phyloP scores from a whole-genome alignment of 2,797 vertebrate genomes.

The Capromys pilorides region DNA sequence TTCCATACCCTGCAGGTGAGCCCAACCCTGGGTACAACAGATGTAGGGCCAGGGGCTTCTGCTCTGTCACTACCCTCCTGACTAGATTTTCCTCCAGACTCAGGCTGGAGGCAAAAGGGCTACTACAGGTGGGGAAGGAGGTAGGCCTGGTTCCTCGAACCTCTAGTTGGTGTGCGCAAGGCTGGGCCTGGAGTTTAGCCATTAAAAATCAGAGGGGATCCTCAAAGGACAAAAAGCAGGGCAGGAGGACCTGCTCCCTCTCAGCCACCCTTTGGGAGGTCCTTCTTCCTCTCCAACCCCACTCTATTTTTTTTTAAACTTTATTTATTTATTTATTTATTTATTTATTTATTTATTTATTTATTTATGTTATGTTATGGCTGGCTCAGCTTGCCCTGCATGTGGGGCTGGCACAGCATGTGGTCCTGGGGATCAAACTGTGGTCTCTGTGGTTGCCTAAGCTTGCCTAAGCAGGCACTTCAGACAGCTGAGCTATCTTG shows the following conservation, averaged over 20 bases:
- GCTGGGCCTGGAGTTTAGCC: background rate
- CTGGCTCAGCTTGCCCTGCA: too few species aligned
- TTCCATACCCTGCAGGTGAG: background rate
- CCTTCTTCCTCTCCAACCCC: background rate
- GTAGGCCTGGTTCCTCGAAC: background rate
- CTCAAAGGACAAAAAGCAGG: background rate
- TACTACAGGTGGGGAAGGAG: too few species aligned
- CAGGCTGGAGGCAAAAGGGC: background rate
- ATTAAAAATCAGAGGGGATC: background rate
- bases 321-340: too few species aligned
- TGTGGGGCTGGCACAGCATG: too few species aligned
- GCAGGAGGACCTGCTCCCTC: background rate
- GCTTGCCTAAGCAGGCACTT: too few species aligned
- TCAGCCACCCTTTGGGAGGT: accelerated
- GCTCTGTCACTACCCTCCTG: background rate
- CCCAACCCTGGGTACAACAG: background rate
- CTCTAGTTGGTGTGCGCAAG: background rate
- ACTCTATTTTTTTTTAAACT: background rate
- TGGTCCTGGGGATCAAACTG: too few species aligned
- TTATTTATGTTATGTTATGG: too few species aligned
- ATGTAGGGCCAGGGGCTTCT: background rate
- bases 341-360: too few species aligned
- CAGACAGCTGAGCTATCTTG: too few species aligned
- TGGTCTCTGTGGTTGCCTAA: too few species aligned
- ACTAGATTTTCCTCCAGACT: background rate